These are phyloP conservation scores for Scaptomyza pallida DNA, from an alignment of 1,140 invertebrate species.

Conservation along the genomic window DNA sequence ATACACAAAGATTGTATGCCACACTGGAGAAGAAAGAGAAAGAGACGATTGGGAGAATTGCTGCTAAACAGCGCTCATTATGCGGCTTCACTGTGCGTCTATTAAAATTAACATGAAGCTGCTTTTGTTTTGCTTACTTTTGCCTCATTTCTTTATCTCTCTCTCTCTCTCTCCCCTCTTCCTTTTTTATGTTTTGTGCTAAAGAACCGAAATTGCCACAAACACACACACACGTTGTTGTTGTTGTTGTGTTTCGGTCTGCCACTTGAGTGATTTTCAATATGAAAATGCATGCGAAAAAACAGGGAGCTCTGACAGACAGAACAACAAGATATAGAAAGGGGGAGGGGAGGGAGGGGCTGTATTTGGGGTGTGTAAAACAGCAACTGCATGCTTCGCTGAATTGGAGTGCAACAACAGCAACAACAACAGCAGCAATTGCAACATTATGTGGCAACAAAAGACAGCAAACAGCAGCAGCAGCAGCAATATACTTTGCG, in stretches of 20 bases:
- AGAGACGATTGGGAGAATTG: conserved; percentile 50
- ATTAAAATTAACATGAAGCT: conserved; percentile 73
- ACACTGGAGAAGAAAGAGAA: too few species aligned
- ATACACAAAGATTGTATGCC: conserved; percentile 60
- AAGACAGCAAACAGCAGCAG: conserved; percentile 24
- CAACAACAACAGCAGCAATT: conserved; percentile 36
- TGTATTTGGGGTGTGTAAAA: conserved; percentile 40
- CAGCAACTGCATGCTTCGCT: conserved; percentile 62
- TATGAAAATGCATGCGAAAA: conserved; percentile 69
- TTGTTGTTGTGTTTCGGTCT: conserved; percentile 61
- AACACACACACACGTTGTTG: conserved; percentile 26
- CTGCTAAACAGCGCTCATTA: conserved; percentile 70
- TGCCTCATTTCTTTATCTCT: not conserved
- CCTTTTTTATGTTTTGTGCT: conserved; percentile 31
- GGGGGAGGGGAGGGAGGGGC: conserved; percentile 22
- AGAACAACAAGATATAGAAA: conserved; percentile 3
- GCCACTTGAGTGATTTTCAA: conserved; percentile 80
- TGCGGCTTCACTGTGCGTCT: conserved; percentile 49
- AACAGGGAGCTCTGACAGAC: conserved; percentile 44
- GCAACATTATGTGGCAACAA: conserved; percentile 66
- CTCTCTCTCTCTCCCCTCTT: conserved; percentile 1
- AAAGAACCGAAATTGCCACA: conserved; percentile 72
- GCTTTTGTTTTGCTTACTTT: conserved; percentile 34
- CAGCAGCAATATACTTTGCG: conserved; percentile 59
- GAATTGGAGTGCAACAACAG: conserved; percentile 57